Conservation (phyloP, 1,140 invertebrate genomes). For the Drosophila trapezifrons region DNA sequence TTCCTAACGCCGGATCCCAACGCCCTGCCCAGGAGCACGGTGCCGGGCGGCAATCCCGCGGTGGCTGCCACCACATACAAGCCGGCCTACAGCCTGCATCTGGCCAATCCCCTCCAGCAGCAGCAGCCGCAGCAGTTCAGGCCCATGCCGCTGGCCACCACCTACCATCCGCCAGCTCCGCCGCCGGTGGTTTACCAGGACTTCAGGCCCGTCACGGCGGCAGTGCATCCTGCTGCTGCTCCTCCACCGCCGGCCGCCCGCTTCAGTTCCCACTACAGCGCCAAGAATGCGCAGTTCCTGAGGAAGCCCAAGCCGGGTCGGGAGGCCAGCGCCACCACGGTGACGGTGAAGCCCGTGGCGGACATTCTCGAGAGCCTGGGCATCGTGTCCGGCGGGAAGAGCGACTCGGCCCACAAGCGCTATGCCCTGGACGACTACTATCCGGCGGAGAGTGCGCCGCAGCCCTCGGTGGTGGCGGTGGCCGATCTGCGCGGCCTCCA, state of each 20-base stretch:
- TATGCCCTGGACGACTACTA: slow-evolving; percentile 76
- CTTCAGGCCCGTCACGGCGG: slow-evolving; percentile 59
- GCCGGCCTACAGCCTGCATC: slow-evolving; percentile 42
- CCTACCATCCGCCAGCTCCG: slow-evolving; percentile 76
- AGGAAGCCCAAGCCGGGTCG: slow-evolving; percentile 48
- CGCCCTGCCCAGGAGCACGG: slow-evolving; percentile 48
- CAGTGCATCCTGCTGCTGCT: not conserved
- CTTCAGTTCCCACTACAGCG: slow-evolving; percentile 82
- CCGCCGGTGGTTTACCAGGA: slow-evolving; percentile 68
- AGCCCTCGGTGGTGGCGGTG: slow-evolving; percentile 65
- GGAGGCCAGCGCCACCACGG: not conserved
- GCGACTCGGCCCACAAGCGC: slow-evolving; percentile 59
- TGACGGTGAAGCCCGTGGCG: slow-evolving; percentile 73
- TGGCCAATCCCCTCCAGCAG: slow-evolving; percentile 18
- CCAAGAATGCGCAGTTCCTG: slow-evolving; percentile 75
- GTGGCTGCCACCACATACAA: slow-evolving; percentile 81
- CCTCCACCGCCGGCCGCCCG: slow-evolving; percentile 28
- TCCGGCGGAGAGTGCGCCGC: slow-evolving; percentile 74
- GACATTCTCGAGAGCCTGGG: slow-evolving; percentile 78
- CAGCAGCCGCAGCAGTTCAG: slow-evolving; percentile 31
- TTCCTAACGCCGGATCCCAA: slow-evolving; percentile 73
- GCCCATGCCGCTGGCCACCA: slow-evolving; percentile 66
- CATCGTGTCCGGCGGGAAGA: slow-evolving; percentile 56
- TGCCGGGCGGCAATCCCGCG: slow-evolving; percentile 57
- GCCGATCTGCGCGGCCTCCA: slow-evolving; percentile 68